A percentile compares a stretch with the other conserved stretches of the same genome.
Conservation (phyloP, 2,113 vertebrate genomes). For the Equus przewalskii region DNA sequence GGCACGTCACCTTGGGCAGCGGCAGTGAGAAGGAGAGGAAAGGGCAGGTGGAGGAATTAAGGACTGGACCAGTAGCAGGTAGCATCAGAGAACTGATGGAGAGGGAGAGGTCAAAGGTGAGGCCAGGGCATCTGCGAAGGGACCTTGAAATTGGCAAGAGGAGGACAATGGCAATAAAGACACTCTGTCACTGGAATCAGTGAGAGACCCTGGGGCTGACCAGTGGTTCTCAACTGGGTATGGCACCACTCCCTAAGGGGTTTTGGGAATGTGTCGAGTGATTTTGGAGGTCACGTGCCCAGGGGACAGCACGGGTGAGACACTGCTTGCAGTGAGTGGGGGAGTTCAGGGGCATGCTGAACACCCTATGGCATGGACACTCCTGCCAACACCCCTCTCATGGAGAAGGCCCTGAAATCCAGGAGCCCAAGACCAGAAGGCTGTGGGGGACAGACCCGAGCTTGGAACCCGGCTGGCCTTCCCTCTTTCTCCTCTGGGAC, state of each 20-base stretch:
- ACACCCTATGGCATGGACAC: no score
- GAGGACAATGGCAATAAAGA: neutral
- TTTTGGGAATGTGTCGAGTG: neutral
- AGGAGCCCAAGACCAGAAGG: neutral
- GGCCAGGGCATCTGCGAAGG: neutral
- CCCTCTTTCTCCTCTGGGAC: neutral
- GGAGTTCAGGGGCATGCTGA: neutral
- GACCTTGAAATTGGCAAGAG: neutral
- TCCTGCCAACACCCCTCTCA: no score
- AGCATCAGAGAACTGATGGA: neutral
- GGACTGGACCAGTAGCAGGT: neutral
- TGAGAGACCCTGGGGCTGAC: neutral
- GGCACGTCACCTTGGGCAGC: neutral
- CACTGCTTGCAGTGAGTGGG: neutral
- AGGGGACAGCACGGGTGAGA: neutral
- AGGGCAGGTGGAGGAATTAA: no score
- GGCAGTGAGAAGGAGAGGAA: neutral
- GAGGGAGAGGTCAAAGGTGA: neutral
- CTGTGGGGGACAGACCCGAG: neutral
- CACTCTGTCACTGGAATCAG: rapidly evolving
- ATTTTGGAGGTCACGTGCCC: neutral
- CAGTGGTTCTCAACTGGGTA: neutral
- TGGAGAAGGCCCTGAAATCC: neutral
- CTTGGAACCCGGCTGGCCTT: neutral
- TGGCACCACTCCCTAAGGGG: neutral